A percentile compares a stretch with the other conserved stretches of the same genome.
Conservation (phyloP, 2,113 vertebrate species). For the Haemorhous mexicanus region DNA sequence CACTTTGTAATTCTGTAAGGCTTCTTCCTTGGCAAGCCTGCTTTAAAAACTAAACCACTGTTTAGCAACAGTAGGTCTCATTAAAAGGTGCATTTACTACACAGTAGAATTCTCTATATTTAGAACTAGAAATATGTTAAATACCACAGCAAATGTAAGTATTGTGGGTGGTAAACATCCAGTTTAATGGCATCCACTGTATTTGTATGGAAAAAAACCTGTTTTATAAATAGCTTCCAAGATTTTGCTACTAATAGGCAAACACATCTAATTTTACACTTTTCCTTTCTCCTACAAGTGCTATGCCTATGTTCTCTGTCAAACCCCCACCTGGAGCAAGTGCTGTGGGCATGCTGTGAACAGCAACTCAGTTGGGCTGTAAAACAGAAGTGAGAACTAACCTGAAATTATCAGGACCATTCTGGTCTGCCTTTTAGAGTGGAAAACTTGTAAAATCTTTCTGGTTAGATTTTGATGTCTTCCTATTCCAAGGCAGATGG, state of each 20-base stretch:
- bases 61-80: conserved; percentile 25
- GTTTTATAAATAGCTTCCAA: conserved; percentile 16
- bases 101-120: background rate
- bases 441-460: background rate
- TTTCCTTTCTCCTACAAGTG: background rate
- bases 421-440: background rate
- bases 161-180: conserved; percentile 24
- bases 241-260: background rate
- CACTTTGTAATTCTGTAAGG: background rate
- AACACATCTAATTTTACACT: background rate
- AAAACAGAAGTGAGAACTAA: background rate
- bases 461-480: background rate
- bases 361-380: background rate
- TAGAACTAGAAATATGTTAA: background rate
- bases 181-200: background rate
- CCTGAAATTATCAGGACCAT: background rate
- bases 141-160: background rate
- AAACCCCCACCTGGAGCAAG: background rate
- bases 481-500: background rate
- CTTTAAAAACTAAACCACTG: conserved; percentile 6
- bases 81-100: conserved; percentile 38
- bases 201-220: background rate
- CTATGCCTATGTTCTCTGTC: background rate
- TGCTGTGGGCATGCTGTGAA: background rate
- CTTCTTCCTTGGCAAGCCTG: background rate